Conservation (phyloP, 1,140 invertebrate genomes). For the Tachypleus tridentatus region DNA sequence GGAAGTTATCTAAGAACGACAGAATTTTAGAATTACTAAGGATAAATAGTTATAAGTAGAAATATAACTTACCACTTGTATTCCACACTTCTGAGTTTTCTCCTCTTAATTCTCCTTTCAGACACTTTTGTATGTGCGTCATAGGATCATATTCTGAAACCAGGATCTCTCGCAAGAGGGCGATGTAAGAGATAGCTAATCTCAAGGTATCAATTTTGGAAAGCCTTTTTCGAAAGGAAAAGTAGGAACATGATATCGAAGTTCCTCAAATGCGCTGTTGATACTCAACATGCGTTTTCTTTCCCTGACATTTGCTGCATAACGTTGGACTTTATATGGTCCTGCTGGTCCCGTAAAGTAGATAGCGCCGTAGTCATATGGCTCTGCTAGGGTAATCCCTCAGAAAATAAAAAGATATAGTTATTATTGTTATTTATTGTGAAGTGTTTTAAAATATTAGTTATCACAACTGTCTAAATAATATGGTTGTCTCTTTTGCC, state of each 20-base stretch:
- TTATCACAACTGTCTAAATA: too few relatives aligned
- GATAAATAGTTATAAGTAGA: too few relatives aligned
- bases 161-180: conserved; percentile 76
- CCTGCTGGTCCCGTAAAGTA: background rate
- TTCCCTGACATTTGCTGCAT: conserved; percentile 86
- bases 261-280: conserved; percentile 82
- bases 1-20: too few relatives aligned
- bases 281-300: conserved; percentile 87
- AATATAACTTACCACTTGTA: conserved; percentile 65
- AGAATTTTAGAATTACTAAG: too few relatives aligned
- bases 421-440: too few relatives aligned
- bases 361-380: too few relatives aligned
- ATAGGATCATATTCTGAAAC: conserved; percentile 75
- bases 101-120: conserved; percentile 68
- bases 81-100: conserved; percentile 84
- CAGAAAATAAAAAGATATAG: too few relatives aligned
- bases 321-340: conserved; percentile 52
- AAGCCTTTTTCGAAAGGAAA: conserved; percentile 82
- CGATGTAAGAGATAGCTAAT: conserved; percentile 88
- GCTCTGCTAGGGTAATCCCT: too few relatives aligned
- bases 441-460: too few relatives aligned
- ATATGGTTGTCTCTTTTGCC: too few relatives aligned
- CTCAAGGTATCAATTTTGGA: conserved; percentile 89
- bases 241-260: conserved; percentile 83
- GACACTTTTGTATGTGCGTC: conserved; percentile 83